phyloP scores from a whole-genome alignment of 2,113 vertebrate genomes.

The Colossoma macropomum region DNA sequence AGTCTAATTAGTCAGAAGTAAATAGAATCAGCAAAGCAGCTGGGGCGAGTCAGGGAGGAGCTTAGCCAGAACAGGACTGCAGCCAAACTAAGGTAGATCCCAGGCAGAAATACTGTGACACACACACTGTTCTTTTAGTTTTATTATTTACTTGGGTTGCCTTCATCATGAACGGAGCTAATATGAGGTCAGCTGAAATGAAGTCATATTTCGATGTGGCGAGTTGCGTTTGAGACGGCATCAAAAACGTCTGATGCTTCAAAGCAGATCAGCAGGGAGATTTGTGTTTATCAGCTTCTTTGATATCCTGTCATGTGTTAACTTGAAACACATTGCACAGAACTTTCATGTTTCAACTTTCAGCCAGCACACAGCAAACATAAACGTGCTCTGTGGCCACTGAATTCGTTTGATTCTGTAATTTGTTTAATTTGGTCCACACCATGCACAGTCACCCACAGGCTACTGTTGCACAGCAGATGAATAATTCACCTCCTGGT shows the following conservation, averaged over 20 bases:
- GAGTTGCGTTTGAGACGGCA: not conserved
- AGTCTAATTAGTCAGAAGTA: not conserved
- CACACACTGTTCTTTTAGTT: not conserved
- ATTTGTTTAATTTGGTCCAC: slow-evolving; percentile 4
- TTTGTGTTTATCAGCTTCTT: not conserved
- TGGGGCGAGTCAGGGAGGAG: not conserved
- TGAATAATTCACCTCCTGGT: slow-evolving; percentile 13
- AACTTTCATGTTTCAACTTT: not conserved
- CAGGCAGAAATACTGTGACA: not conserved
- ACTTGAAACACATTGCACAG: not conserved
- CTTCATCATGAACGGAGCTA: not conserved
- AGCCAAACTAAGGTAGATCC: not conserved
- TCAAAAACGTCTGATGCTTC: not conserved
- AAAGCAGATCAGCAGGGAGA: not conserved
- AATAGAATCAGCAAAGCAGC: not conserved
- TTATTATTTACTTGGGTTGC: not conserved
- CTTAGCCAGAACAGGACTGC: not conserved
- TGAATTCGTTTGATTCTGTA: slow-evolving; percentile 2
- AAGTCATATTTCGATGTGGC: not conserved
- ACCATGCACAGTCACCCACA: not conserved
- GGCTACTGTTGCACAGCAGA: not conserved
- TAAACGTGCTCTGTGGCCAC: not conserved
- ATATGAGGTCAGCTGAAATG: not conserved
- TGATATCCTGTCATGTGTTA: slow-evolving; percentile 1
- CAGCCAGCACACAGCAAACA: not conserved